phyloP scores from a whole-genome alignment of 2,888 invertebrate species.

The Pterostichus madidus region DNA sequence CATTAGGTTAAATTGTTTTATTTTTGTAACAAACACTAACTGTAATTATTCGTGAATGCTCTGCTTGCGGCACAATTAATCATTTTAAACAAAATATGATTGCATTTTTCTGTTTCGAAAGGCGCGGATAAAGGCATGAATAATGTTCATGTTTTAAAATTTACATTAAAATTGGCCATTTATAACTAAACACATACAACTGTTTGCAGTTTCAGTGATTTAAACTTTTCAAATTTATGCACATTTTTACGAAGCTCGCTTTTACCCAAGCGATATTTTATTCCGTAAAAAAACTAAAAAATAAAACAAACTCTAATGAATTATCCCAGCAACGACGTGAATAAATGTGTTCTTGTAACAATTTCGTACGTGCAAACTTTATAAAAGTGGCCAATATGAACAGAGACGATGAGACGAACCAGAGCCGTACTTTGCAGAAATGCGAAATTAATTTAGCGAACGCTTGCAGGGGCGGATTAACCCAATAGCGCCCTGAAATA shows the following conservation, averaged over 20 bases:
- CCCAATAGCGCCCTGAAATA: too few species aligned
- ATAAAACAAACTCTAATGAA: conserved; percentile 43
- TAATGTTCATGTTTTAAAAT: conserved; percentile 46
- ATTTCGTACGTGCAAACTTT: conserved; percentile 38
- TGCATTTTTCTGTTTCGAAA: conserved; percentile 38
- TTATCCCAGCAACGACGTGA: conserved; percentile 17
- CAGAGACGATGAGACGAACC: conserved; percentile 24
- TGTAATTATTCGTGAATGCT: too few species aligned
- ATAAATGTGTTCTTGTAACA: conserved; percentile 45
- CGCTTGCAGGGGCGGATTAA: too few species aligned
- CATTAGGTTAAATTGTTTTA: too few species aligned
- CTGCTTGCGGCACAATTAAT: conserved; percentile 19
- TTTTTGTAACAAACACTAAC: too few species aligned
- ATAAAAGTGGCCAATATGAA: conserved; percentile 42
- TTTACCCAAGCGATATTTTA: conserved; percentile 51
- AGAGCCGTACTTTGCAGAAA: conserved; percentile 11
- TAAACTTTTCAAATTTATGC: conserved; percentile 58
- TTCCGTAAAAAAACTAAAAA: conserved; percentile 41
- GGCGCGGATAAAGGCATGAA: conserved; percentile 34
- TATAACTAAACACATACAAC: conserved; percentile 56
- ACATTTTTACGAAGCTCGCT: conserved; percentile 44
- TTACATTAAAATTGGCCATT: conserved; percentile 55
- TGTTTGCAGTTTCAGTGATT: conserved; percentile 53
- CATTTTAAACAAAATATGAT: conserved; percentile 41
- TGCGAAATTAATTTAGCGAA: conserved; percentile 50